A percentile compares a stretch with the other conserved stretches of the same genome.
Evolutionary conservation across 2,888 invertebrate genomes (phyloP).

Genomic region (Limnephilus lunatus): DNA sequence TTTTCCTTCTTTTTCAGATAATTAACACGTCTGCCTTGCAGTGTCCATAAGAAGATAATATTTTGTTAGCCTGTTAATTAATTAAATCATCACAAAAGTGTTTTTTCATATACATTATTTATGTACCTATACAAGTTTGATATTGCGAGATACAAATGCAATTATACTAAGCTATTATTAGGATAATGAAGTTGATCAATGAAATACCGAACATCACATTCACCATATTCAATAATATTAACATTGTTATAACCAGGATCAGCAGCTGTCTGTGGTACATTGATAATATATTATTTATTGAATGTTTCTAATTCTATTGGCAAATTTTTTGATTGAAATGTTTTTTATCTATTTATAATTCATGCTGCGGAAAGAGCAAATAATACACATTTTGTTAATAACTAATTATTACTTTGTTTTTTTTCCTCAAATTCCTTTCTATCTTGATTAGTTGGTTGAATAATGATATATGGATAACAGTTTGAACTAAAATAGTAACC

Average conservation of each 20-base stretch:
- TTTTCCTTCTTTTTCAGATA: not conserved
- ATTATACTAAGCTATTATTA: not conserved
- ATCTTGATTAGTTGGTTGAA: not conserved
- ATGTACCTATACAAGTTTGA: not conserved
- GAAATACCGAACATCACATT: not conserved
- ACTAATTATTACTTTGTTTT: not conserved
- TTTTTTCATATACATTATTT: not conserved
- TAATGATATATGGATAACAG: too few relatives aligned
- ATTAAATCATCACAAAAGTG: not conserved
- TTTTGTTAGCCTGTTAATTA: not conserved
- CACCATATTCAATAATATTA: not conserved
- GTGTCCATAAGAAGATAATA: not conserved
- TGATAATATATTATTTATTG: slow-evolving; percentile 18
- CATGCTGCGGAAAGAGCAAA: not conserved
- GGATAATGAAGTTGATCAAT: not conserved
- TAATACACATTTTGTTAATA: not conserved
- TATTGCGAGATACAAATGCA: not conserved
- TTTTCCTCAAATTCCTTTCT: not conserved
- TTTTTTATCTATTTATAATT: slow-evolving; percentile 12
- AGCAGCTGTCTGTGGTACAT: slow-evolving; percentile 7
- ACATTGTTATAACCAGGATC: not conserved
- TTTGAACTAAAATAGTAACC: too few relatives aligned
- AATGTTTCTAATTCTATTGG: slow-evolving; percentile 10
- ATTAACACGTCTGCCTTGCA: not conserved
- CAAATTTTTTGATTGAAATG: not conserved